Evolutionary conservation across 2,888 invertebrate genomes (phyloP), one percentile per base, ranked within the genome.

Genomic region (Melanargia galathea): DNA sequence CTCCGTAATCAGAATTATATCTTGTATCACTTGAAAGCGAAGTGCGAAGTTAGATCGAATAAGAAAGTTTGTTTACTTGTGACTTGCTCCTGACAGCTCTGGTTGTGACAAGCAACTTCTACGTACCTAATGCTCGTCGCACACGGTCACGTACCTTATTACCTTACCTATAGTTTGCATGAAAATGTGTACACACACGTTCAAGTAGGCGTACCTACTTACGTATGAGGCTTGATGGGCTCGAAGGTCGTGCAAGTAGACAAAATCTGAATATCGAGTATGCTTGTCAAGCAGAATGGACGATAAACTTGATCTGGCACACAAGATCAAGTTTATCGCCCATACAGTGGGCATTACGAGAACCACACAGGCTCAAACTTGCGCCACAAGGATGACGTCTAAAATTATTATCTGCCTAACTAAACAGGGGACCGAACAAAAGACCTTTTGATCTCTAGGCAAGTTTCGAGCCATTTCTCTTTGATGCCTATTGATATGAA

Each of bases 21-120:
- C 13, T 38, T 38, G 24, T 48, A 26, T 24, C 1, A 48, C 48
- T 11, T 11, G 26, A 48, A 26, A 48, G 48, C 48, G 26, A n/a
- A 48, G 48, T 7, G 24, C n/a, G n/a, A 22, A 46, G 46, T 24
- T 26, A 48, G 26, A 48, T 24, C 7, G n/a, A 48, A 48, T n/a
- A 1, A 48, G 22, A 48, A 48, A 26, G 6, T 48, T 48, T 8
- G 48, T 26, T 48, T 48, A 48, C 13, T 10, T 48, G 13, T 24
- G 46, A n/a, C 46, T 48, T 48, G 48, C 8, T 48, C 13, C 24
- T 48, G 7, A n/a, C 45, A 20, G 8, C 10, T 45, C 20, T 11
- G 45, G 4, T 38, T 2, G 13, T n/a, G 35, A 35, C 35, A 30
- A 30, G 30, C 30, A 35, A 13, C 35, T 13, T n/a, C 13, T 38